Conservation (phyloP, 2,797 vertebrate genomes). For the Anomalospiza imberbis region DNA sequence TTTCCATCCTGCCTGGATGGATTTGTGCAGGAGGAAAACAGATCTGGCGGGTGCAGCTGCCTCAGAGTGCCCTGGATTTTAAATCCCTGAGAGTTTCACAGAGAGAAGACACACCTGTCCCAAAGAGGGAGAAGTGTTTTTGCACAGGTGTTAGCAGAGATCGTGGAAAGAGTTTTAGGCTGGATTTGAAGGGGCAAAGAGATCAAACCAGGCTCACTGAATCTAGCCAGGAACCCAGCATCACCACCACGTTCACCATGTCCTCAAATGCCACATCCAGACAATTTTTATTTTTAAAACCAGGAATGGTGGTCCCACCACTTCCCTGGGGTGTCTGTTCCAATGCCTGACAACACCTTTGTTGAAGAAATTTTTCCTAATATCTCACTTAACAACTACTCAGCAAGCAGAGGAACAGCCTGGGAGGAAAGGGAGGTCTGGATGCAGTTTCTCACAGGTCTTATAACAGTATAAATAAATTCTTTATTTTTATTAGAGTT, state of each 20-base stretch:
- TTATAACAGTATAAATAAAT: not conserved
- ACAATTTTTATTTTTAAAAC: no score
- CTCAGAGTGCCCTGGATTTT: not conserved
- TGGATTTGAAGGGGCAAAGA: not conserved
- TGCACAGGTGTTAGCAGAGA: not conserved
- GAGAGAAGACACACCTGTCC: not conserved
- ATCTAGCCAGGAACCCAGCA: not conserved
- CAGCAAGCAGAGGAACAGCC: not conserved
- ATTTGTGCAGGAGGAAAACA: not conserved
- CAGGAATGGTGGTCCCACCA: accelerated
- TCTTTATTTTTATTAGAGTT: not conserved
- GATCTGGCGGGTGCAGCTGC: not conserved
- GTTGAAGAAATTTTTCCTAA: not conserved
- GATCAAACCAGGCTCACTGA: not conserved
- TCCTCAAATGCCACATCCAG: not conserved
- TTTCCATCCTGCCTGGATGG: not conserved
- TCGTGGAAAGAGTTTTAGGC: not conserved
- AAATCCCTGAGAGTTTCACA: not conserved
- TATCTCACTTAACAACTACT: not conserved
- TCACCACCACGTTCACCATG: not conserved
- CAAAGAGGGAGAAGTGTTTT: not conserved
- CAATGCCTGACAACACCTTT: not conserved
- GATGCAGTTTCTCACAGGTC: not conserved
- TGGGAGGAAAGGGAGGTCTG: not conserved
- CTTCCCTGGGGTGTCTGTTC: not conserved